A percentile compares a stretch with the other conserved stretches of the same genome.
Conservation (phyloP, 2,113 vertebrate genomes). For the Phalacrocorax carbo region DNA sequence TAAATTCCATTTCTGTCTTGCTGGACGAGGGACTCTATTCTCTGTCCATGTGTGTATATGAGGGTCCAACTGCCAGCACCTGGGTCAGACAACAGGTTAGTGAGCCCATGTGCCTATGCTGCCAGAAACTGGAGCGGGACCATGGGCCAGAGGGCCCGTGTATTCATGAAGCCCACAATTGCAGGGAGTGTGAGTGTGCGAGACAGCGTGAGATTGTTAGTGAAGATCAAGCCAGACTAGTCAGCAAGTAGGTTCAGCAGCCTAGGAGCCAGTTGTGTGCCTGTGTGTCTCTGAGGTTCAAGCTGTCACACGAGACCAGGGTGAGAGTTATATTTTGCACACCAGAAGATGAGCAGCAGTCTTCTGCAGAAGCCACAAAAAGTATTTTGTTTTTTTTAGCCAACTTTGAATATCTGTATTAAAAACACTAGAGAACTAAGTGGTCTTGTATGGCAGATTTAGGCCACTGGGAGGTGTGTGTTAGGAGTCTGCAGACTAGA, state of each 20-base stretch:
- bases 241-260: neutral
- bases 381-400: neutral
- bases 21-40: neutral
- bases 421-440: neutral
- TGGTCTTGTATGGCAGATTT: neutral
- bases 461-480: neutral
- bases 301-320: neutral
- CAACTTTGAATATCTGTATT: neutral
- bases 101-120: neutral
- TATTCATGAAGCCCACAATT: neutral
- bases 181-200: neutral
- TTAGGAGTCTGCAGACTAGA: neutral
- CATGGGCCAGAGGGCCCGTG: accelerated
- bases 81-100: neutral
- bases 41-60: neutral
- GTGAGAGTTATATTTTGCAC: neutral
- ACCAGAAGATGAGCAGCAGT: neutral
- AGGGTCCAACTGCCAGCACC: neutral
- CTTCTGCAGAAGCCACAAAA: neutral
- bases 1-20: neutral
- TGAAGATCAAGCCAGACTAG: neutral
- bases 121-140: neutral
- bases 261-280: neutral
- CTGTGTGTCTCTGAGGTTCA: neutral
- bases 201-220: neutral